Evolutionary conservation across 2,113 vertebrate species (phyloP).

Genomic region (Xerus inauris): DNA sequence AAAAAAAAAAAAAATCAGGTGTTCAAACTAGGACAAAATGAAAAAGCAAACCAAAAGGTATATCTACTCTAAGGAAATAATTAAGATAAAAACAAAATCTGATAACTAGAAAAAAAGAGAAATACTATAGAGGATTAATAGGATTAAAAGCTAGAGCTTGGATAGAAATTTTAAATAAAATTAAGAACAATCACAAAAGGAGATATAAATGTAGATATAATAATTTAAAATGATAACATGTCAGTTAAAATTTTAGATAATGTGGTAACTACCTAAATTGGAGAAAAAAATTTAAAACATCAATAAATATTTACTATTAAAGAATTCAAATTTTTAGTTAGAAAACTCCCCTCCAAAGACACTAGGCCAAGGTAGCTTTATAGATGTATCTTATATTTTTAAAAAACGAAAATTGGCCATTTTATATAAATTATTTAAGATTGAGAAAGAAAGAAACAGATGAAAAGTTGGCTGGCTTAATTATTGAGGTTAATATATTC

Average conservation of each 20-base stretch:
- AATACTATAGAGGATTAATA: not conserved
- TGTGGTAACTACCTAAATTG: not conserved
- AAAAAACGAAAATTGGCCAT: not conserved
- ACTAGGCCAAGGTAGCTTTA: not conserved
- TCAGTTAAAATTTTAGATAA: constrained; percentile 3
- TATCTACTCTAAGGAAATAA: not conserved
- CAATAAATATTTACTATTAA: not conserved
- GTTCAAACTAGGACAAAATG: not conserved
- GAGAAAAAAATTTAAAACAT: not conserved
- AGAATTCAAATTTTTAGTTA: not conserved
- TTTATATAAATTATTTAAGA: not conserved
- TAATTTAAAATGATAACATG: not conserved
- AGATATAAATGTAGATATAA: not conserved
- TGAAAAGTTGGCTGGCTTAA: not conserved
- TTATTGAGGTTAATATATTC: not conserved
- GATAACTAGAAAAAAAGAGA: constrained; percentile 30
- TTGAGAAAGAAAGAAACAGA: not conserved
- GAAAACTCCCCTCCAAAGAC: not conserved
- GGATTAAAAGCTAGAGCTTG: not conserved
- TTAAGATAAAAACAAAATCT: not conserved
- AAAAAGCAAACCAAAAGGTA: not conserved
- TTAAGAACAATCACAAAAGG: not conserved
- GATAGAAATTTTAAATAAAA: not conserved
- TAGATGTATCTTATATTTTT: not conserved
- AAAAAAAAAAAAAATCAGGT: not conserved